These are phyloP conservation scores for Calidris pygmaea DNA, from an alignment of 2,113 vertebrate species.

Conservation along the genomic window DNA sequence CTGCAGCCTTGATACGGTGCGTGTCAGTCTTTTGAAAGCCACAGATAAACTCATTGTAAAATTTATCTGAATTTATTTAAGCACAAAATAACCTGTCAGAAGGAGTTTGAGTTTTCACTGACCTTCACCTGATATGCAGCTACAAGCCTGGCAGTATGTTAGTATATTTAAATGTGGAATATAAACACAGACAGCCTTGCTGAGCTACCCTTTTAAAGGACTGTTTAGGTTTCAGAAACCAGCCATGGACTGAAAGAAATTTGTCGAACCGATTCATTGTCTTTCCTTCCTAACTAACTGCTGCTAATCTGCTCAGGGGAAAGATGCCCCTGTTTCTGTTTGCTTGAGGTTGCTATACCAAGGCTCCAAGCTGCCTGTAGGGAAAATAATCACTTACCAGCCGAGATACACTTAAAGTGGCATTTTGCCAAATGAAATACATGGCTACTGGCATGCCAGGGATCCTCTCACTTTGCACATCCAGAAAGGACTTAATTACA, in stretches of 20 bases:
- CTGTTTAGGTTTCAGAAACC: slow-evolving; percentile 14
- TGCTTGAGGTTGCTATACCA: neutral
- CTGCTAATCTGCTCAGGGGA: neutral
- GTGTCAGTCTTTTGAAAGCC: neutral
- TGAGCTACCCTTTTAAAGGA: neutral
- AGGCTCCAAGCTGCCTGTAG: neutral
- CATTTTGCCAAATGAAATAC: slow-evolving; percentile 2
- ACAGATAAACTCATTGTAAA: neutral
- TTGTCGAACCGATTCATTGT: neutral
- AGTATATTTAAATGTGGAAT: neutral
- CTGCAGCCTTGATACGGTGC: neutral
- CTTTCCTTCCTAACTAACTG: neutral
- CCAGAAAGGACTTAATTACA: slow-evolving; percentile 23
- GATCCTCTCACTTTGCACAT: neutral
- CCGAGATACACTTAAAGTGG: neutral
- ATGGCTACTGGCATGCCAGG: neutral
- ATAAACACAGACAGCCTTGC: slow-evolving; percentile 7
- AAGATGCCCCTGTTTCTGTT: neutral
- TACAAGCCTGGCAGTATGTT: neutral
- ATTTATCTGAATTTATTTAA: slow-evolving; percentile 38
- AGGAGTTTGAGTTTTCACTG: neutral
- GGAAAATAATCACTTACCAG: slow-evolving; percentile 3
- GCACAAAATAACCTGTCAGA: neutral
- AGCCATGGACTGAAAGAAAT: neutral
- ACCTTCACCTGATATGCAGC: neutral